A percentile compares a stretch with the other conserved stretches of the same genome.
These are phyloP conservation scores for Dendropsophus ebraccatus DNA, from an alignment of 2,113 vertebrate species.

Conservation along the genomic window DNA sequence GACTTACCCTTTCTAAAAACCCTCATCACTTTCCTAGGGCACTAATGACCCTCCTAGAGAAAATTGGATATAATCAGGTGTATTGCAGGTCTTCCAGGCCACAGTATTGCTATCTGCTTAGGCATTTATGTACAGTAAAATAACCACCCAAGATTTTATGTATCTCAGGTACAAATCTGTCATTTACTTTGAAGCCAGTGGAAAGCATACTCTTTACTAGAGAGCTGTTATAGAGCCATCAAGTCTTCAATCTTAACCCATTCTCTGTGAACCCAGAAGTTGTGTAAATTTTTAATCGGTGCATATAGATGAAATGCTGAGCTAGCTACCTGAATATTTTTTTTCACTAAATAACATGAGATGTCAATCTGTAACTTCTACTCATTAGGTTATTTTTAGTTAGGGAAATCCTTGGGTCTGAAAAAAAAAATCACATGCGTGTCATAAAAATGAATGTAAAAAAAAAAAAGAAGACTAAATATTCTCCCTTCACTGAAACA, in stretches of 20 bases:
- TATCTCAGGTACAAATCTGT: no score
- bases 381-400: not conserved
- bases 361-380: not conserved
- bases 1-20: no score
- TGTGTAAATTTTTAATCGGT: not conserved
- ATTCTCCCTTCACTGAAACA: not conserved
- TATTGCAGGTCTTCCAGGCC: no score
- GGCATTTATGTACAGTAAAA: no score
- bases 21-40: no score
- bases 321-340: no score
- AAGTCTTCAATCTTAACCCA: not conserved
- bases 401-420: not conserved
- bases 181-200: no score
- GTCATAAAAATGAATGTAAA: not conserved
- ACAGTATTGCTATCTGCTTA: no score
- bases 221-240: not conserved
- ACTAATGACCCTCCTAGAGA: no score
- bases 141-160: no score
- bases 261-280: not conserved
- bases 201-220: not conserved
- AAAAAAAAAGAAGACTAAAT: not conserved
- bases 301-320: no score
- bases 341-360: not conserved
- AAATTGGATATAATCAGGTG: no score
- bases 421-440: not conserved